Evolutionary conservation across 1,140 invertebrate species (phyloP).

Genomic region (Phymorhynchus buccinoides): DNA sequence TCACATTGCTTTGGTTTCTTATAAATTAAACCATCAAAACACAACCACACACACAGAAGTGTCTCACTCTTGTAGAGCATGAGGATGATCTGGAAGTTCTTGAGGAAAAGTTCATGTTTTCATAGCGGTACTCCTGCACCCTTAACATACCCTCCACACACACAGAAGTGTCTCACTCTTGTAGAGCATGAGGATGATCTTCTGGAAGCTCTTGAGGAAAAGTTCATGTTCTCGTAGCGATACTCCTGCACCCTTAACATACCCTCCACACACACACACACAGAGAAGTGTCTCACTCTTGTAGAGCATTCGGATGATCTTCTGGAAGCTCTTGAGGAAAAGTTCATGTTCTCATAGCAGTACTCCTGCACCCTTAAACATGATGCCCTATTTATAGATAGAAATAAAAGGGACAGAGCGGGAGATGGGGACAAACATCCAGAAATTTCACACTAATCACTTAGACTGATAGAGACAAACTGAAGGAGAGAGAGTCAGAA

Average conservation of each 20-base stretch:
- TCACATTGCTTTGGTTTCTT: too few relatives aligned
- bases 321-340: conserved; percentile 98
- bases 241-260: conserved; percentile 96
- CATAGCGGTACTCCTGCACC: conserved; percentile 97
- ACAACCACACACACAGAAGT: background rate
- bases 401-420: too few relatives aligned
- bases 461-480: too few relatives aligned
- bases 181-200: conserved; percentile 95
- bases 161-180: conserved; percentile 80
- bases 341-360: conserved; percentile 98
- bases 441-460: too few relatives aligned
- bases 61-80: conserved; percentile 93
- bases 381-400: too few relatives aligned
- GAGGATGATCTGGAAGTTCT: conserved; percentile 96
- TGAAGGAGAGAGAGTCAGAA: too few relatives aligned
- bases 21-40: too few relatives aligned
- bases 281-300: conserved; percentile 84
- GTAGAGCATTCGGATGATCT: conserved; percentile 95
- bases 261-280: background rate
- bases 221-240: conserved; percentile 98
- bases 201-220: conserved; percentile 98
- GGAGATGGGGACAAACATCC: too few relatives aligned
- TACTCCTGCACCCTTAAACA: conserved; percentile 96
- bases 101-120: conserved; percentile 99
- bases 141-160: conserved; percentile 78